Conservation (phyloP, 2,888 invertebrate species). For the Xylota sylvarum region DNA sequence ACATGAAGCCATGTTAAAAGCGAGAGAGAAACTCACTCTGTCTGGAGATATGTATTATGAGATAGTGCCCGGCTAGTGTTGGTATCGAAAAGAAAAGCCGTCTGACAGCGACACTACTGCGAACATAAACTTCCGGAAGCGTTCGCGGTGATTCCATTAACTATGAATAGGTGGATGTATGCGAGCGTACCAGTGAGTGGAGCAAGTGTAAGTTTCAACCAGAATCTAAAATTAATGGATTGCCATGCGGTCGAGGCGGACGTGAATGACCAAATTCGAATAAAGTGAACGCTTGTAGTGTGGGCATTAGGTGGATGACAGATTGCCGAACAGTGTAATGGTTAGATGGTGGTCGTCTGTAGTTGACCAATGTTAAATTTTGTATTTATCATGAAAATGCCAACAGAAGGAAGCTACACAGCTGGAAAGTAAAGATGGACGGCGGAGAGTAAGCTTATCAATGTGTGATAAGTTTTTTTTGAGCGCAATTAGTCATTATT, state of each 20-base stretch:
- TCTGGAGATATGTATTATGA: background rate
- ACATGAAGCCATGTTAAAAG: conserved; percentile 5
- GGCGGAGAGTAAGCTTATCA: background rate
- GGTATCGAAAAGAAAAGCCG: background rate
- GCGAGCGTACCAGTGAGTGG: background rate
- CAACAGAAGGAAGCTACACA: background rate
- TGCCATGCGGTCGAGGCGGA: background rate
- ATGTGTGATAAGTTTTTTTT: conserved; percentile 3
- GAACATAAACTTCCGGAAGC: conserved; percentile 18
- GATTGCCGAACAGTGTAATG: conserved; percentile 13
- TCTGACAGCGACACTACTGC: conserved; percentile 10
- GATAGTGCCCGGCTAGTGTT: background rate
- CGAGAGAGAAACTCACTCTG: conserved; percentile 26
- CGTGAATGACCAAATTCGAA: background rate
- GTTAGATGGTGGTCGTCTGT: background rate
- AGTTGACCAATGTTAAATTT: background rate
- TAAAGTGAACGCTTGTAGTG: conserved; percentile 1
- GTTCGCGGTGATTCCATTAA: conserved; percentile 17
- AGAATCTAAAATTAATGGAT: conserved; percentile 43
- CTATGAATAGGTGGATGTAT: conserved; percentile 4
- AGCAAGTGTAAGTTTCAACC: conserved; percentile 12
- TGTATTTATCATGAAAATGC: background rate
- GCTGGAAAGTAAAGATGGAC: background rate
- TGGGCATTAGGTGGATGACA: conserved; percentile 1
- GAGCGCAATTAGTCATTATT: conserved; percentile 8